phyloP scores from a whole-genome alignment of 1,140 invertebrate species.

The Brachystomella parvula region DNA sequence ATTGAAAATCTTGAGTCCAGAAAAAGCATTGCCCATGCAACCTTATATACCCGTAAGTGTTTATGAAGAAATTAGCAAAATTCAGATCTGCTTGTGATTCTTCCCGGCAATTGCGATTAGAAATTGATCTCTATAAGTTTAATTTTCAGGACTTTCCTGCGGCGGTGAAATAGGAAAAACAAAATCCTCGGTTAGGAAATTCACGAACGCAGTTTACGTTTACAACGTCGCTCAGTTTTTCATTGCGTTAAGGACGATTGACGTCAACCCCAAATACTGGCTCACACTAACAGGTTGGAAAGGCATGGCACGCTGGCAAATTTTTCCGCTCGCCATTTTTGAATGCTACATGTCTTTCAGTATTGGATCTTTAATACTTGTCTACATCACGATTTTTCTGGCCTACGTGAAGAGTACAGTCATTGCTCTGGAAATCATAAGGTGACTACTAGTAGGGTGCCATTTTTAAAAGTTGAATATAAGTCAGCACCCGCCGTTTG shows the following conservation, averaged over 20 bases:
- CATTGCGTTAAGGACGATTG: not conserved
- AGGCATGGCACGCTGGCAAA: not conserved
- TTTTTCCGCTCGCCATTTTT: not conserved
- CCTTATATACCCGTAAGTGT: no score
- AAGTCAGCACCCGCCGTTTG: no score
- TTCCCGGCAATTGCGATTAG: no score
- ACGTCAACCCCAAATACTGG: conserved; percentile 2
- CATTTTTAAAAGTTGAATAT: no score
- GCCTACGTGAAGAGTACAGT: not conserved
- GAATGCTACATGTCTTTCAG: conserved; percentile 9
- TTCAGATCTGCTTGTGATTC: no score
- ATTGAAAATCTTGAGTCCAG: no score
- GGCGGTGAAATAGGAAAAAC: not conserved
- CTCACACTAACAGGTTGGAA: not conserved
- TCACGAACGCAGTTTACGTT: not conserved
- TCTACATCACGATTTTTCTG: not conserved
- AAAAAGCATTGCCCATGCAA: no score
- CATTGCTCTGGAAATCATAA: not conserved
- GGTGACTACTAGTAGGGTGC: no score
- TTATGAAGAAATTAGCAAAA: no score
- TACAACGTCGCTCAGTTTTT: not conserved
- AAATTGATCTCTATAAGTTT: no score
- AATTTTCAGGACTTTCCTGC: not conserved
- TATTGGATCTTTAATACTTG: not conserved
- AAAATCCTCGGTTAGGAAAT: not conserved